Evolutionary conservation across 2,113 vertebrate species (phyloP).

Genomic region (Polypterus bichir): DNA sequence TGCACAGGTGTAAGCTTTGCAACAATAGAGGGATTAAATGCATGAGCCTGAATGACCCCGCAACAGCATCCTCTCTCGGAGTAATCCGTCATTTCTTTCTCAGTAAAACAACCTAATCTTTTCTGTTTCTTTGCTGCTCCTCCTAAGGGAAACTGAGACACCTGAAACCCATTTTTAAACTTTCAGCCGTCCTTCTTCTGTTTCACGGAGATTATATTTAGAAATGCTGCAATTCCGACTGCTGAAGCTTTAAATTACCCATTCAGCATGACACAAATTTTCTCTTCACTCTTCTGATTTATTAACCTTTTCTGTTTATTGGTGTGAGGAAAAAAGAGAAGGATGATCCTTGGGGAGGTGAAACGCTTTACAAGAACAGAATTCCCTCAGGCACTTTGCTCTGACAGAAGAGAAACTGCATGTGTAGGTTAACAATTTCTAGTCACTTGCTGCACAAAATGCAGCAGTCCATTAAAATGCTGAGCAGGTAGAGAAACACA

Average conservation of each 20-base stretch:
- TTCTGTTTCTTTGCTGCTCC: not conserved
- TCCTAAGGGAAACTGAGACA: not conserved
- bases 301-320: not conserved
- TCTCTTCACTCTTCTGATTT: not conserved
- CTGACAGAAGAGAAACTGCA: too few relatives aligned
- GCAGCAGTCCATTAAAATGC: too few relatives aligned
- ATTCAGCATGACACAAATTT: not conserved
- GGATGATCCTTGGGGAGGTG: too few relatives aligned
- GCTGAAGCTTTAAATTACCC: not conserved
- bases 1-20: too few relatives aligned
- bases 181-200: not conserved
- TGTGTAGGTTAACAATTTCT: too few relatives aligned
- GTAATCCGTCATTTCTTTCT: not conserved
- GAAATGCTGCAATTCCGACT: not conserved
- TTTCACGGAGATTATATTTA: not conserved
- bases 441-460: too few relatives aligned
- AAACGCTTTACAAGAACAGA: too few relatives aligned
- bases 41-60: not conserved
- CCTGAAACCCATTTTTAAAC: constrained; percentile 3
- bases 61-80: not conserved
- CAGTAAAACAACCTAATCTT: constrained; percentile 1
- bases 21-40: too few relatives aligned
- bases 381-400: too few relatives aligned
- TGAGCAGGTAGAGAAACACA: too few relatives aligned
- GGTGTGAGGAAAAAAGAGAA: too few relatives aligned